Conservation (phyloP, 2,888 invertebrate genomes). For the Polia nebulosa region DNA sequence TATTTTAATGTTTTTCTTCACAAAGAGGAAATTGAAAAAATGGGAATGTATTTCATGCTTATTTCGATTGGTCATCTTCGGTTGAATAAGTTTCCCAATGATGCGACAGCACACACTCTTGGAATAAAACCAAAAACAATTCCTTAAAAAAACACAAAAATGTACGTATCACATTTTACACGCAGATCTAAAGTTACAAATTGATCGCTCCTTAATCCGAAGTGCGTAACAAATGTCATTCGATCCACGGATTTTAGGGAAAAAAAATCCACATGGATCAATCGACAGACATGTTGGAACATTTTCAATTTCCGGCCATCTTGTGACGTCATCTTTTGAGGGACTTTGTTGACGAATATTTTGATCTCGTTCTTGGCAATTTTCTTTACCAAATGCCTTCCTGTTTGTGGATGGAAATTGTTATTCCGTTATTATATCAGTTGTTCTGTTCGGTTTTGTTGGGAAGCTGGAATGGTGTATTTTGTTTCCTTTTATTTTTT, state of each 20-base stretch:
- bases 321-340: conserved; percentile 39
- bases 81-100: no score
- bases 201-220: conserved; percentile 49
- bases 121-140: conserved; percentile 1
- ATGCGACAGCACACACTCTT: background rate
- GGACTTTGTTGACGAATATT: conserved; percentile 51
- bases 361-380: conserved; percentile 49
- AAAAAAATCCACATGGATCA: conserved; percentile 38
- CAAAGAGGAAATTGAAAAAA: no score
- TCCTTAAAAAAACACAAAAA: background rate
- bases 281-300: conserved; percentile 47
- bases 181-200: conserved; percentile 50
- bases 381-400: conserved; percentile 59
- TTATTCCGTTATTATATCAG: conserved; percentile 50
- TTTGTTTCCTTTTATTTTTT: conserved; percentile 10
- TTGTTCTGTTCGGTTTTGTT: conserved; percentile 20
- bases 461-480: background rate
- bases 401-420: conserved; percentile 56
- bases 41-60: no score
- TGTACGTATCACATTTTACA: conserved; percentile 3
- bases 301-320: conserved; percentile 66
- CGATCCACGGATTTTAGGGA: conserved; percentile 35
- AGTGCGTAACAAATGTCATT: conserved; percentile 49
- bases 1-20: no score
- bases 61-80: no score